Conservation (phyloP, 2,888 invertebrate genomes). For the Lithophane semibrunnea region DNA sequence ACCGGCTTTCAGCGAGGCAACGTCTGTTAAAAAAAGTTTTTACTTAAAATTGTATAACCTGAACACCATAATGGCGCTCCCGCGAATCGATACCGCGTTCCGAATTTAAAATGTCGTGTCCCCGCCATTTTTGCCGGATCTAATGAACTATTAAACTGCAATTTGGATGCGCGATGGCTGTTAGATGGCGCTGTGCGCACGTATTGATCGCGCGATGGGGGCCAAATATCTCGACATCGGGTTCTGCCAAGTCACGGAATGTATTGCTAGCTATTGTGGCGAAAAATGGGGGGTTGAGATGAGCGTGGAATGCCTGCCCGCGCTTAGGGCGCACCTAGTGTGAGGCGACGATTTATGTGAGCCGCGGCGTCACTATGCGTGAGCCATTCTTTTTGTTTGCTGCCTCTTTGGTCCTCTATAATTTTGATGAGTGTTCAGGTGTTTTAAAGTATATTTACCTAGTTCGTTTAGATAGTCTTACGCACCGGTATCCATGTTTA, state of each 20-base stretch:
- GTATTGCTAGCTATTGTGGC: slow-evolving; percentile 90
- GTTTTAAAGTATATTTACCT: not conserved
- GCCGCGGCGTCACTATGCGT: slow-evolving; percentile 48
- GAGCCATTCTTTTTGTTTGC: slow-evolving; percentile 39
- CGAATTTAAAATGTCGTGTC: slow-evolving; percentile 89
- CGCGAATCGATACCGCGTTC: slow-evolving; percentile 87
- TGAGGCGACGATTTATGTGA: slow-evolving; percentile 63
- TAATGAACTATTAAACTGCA: slow-evolving; percentile 91
- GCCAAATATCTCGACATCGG: slow-evolving; percentile 85
- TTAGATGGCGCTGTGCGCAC: slow-evolving; percentile 89
- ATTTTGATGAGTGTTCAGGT: slow-evolving; percentile 20
- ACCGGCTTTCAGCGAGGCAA: slow-evolving; percentile 53
- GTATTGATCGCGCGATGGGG: slow-evolving; percentile 88
- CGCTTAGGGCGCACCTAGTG: slow-evolving; percentile 72
- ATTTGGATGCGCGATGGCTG: slow-evolving; percentile 89
- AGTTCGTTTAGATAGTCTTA: not conserved
- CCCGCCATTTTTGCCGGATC: slow-evolving; percentile 90
- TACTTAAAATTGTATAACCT: slow-evolving; percentile 60
- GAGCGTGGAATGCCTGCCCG: slow-evolving; percentile 78
- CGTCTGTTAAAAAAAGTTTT: slow-evolving; percentile 46
- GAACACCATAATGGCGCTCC: slow-evolving; percentile 68
- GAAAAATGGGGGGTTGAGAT: slow-evolving; percentile 88
- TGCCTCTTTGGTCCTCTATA: slow-evolving; percentile 28
- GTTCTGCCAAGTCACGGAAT: slow-evolving; percentile 90
- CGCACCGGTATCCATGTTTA: not conserved